These are phyloP conservation scores for Sebastes nivosus DNA, from an alignment of 2,797 vertebrate species.

Conservation along the genomic window DNA sequence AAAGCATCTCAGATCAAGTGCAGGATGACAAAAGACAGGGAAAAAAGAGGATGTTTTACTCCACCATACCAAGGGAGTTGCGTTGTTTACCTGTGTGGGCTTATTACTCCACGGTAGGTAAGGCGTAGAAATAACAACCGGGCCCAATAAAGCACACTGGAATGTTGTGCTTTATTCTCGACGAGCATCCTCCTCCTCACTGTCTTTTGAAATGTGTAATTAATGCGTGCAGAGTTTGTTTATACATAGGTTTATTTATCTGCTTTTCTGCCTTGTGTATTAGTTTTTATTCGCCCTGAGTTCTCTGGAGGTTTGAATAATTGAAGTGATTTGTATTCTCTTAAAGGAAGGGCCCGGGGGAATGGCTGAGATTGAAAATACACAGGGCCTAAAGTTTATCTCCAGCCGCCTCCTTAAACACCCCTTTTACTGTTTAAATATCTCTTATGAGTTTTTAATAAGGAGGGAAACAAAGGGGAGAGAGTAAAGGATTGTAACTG, in stretches of 20 bases:
- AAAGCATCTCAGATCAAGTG: slow-evolving; percentile 63
- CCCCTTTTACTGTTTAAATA: slow-evolving; percentile 65
- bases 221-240: slow-evolving; percentile 69
- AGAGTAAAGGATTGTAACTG: slow-evolving; percentile 52
- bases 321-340: slow-evolving; percentile 84
- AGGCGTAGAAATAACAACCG: slow-evolving; percentile 41
- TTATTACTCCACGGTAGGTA: slow-evolving; percentile 57
- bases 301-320: slow-evolving; percentile 78
- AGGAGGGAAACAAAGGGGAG: slow-evolving; percentile 34
- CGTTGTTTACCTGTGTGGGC: slow-evolving; percentile 77
- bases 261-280: slow-evolving; percentile 55
- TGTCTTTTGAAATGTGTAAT: slow-evolving; percentile 66
- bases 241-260: slow-evolving; percentile 62
- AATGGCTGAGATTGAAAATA: slow-evolving; percentile 79
- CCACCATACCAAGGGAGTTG: slow-evolving; percentile 62
- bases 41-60: slow-evolving; percentile 57
- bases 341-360: slow-evolving; percentile 79
- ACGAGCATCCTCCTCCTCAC: slow-evolving; percentile 27
- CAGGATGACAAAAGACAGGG: slow-evolving; percentile 66
- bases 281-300: slow-evolving; percentile 50
- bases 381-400: slow-evolving; percentile 77
- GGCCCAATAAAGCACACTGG: slow-evolving; percentile 35
- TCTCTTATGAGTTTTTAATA: slow-evolving; percentile 68
- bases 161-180: slow-evolving; percentile 46
- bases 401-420: slow-evolving; percentile 73